Evolutionary conservation across 2,113 vertebrate genomes (phyloP).

Genomic region (Rhinoderma darwinii): DNA sequence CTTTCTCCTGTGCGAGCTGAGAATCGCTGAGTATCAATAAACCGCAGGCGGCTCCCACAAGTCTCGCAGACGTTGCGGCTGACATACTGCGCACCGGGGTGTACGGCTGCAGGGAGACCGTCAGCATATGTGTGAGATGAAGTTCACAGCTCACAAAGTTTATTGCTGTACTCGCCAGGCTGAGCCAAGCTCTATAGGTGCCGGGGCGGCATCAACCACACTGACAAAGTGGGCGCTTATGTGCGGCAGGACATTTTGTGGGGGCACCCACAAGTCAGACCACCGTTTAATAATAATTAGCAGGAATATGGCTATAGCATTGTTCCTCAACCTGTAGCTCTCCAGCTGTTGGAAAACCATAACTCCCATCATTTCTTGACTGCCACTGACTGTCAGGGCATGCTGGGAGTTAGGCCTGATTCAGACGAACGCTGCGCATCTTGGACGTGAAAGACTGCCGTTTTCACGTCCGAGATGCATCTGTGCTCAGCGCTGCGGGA

Average conservation of each 20-base stretch:
- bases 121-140: constrained; percentile 16
- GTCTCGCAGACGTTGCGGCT: not conserved
- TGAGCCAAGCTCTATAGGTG: not conserved
- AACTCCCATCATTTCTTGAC: too few species aligned
- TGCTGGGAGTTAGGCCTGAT: too few species aligned
- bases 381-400: too few species aligned
- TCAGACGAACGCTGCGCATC: too few species aligned
- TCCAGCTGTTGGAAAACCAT: too few species aligned
- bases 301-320: too few species aligned
- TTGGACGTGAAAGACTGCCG: too few species aligned
- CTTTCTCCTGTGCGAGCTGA: not conserved
- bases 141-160: constrained; percentile 12
- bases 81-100: constrained; percentile 12
- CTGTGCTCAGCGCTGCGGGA: too few species aligned
- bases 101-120: not conserved
- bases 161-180: not conserved
- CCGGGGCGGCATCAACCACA: not conserved
- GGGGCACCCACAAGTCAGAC: not conserved
- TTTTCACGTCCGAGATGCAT: too few species aligned
- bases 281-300: too few species aligned
- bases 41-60: not conserved
- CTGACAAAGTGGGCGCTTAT: not conserved
- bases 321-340: too few species aligned
- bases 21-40: constrained; percentile 18
- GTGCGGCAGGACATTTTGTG: not conserved